Percentiles rank a stretch among this genome's conserved stretches.
These are phyloP conservation scores for Himalopsyche phryganea DNA, from an alignment of 1,140 invertebrate species.

Conservation along the genomic window DNA sequence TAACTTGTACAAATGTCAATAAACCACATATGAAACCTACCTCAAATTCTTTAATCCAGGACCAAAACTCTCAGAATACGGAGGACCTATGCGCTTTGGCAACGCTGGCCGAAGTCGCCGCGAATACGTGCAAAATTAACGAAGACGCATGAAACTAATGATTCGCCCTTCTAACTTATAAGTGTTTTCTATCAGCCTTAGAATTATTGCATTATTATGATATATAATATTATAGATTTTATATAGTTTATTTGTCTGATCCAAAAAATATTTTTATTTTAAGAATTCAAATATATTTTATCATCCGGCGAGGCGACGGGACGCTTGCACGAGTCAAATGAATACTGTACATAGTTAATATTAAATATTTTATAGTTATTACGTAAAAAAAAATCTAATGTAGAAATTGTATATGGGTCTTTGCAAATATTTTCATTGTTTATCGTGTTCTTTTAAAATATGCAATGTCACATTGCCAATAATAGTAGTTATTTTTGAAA, in stretches of 20 bases:
- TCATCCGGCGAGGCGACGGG: not conserved
- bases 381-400: no score
- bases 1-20: constrained; percentile 20
- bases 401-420: constrained; percentile 14
- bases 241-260: no score
- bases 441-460: no score
- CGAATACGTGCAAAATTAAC: constrained; percentile 45
- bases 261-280: not conserved
- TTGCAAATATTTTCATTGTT: constrained; percentile 6
- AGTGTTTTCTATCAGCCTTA: not conserved
- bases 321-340: no score
- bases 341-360: no score
- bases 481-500: no score
- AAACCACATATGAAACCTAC: constrained; percentile 38
- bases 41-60: constrained; percentile 34
- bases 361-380: no score
- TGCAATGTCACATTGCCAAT: no score
- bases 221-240: no score
- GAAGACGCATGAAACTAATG: constrained; percentile 11
- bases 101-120: constrained; percentile 56
- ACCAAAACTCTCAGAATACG: constrained; percentile 37
- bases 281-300: constrained; percentile 2
- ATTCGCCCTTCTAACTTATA: not conserved
- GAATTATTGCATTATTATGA: not conserved
- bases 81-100: constrained; percentile 52